phyloP scores from a whole-genome alignment of 2,113 vertebrate species.

The Chaetodon trifascialis region DNA sequence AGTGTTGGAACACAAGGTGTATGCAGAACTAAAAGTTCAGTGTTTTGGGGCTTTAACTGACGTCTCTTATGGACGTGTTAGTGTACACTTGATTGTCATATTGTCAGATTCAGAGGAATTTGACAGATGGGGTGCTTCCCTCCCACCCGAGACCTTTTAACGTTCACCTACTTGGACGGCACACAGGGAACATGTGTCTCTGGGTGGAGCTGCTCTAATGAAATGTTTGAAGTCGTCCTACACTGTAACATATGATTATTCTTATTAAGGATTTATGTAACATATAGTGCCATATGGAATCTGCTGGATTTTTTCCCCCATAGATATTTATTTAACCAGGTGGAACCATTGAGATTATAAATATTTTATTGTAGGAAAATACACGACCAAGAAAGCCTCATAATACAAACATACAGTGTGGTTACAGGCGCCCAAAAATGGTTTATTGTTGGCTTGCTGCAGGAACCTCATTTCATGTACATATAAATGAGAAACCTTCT shows the following conservation, averaged over 20 bases:
- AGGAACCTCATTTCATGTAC: background rate
- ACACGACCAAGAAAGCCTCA: slow-evolving; percentile 16
- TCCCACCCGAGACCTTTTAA: slow-evolving; percentile 26
- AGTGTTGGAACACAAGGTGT: background rate
- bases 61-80: background rate
- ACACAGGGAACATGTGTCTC: slow-evolving; percentile 44
- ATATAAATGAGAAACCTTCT: background rate
- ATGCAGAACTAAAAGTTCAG: background rate
- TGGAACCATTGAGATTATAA: slow-evolving; percentile 42
- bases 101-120: slow-evolving; percentile 8
- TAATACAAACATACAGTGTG: slow-evolving; percentile 32
- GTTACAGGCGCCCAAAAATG: background rate
- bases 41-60: slow-evolving; percentile 1
- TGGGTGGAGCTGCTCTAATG: slow-evolving; percentile 68
- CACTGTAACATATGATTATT: slow-evolving; percentile 48
- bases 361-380: slow-evolving; percentile 39
- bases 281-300: slow-evolving; percentile 7
- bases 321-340: slow-evolving; percentile 52
- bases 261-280: slow-evolving; percentile 20
- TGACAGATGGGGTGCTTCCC: slow-evolving; percentile 23
- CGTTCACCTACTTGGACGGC: slow-evolving; percentile 25
- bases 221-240: slow-evolving; percentile 47
- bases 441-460: slow-evolving; percentile 7
- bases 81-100: background rate
- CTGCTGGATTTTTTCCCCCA: background rate